Evolutionary conservation across 2,797 vertebrate genomes (phyloP).

Genomic region (Lindbergichthys nudifrons): DNA sequence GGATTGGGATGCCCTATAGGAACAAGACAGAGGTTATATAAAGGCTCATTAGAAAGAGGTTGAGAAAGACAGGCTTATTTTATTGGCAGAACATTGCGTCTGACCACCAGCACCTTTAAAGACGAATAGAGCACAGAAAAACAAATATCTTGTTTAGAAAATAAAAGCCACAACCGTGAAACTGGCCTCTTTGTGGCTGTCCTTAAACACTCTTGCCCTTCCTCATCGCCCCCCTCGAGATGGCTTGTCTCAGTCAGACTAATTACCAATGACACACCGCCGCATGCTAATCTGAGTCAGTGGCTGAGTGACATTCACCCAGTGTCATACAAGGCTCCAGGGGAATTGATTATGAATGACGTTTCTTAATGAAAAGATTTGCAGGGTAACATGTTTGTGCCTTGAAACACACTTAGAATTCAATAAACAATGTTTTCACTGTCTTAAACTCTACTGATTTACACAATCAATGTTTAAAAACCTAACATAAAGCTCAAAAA

Average conservation of each 20-base stretch:
- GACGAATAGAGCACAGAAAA: not conserved
- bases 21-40: conserved; percentile 38
- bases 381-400: conserved; percentile 15
- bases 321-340: conserved; percentile 39
- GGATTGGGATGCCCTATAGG: conserved; percentile 94
- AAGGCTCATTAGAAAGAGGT: conserved; percentile 16
- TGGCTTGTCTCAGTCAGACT: conserved; percentile 49
- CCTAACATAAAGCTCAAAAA: not conserved
- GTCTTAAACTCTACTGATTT: conserved; percentile 9
- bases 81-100: conserved; percentile 3
- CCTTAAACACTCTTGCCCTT: conserved; percentile 45
- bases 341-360: conserved; percentile 37
- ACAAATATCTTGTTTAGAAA: conserved; percentile 11
- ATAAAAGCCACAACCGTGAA: conserved; percentile 20
- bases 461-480: not conserved
- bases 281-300: conserved; percentile 72
- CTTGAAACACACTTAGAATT: not conserved
- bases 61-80: conserved; percentile 22
- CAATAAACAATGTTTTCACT: not conserved
- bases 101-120: conserved; percentile 15
- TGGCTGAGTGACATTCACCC: conserved; percentile 61
- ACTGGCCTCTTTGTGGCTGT: conserved; percentile 39
- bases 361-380: conserved; percentile 45
- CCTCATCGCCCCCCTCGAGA: conserved; percentile 47
- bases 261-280: conserved; percentile 69